Evolutionary conservation across 2,888 invertebrate genomes (phyloP).

Genomic region (Epirrita christyi): DNA sequence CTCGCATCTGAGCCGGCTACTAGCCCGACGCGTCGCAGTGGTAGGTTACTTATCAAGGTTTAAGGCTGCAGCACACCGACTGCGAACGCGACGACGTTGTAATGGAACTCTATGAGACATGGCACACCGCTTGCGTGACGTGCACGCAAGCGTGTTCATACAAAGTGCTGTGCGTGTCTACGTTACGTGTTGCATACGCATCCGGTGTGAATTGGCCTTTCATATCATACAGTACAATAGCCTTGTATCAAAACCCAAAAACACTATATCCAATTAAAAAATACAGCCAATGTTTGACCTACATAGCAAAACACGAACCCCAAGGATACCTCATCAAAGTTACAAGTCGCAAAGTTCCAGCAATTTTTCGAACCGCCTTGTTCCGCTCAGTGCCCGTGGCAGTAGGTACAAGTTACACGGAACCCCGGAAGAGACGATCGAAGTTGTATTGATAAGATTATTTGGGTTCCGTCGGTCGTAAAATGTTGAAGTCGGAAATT

Average conservation of each 20-base stretch:
- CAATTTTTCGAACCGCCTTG: slow-evolving; percentile 1
- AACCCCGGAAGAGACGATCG: slow-evolving; percentile 43
- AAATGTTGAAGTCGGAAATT: slow-evolving; percentile 22
- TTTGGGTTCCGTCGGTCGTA: slow-evolving; percentile 29
- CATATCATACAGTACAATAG: too few species aligned
- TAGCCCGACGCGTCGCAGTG: too few species aligned
- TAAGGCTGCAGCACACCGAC: too few species aligned
- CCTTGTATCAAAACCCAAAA: background rate
- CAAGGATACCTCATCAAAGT: background rate
- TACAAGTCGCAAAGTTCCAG: slow-evolving; percentile 1
- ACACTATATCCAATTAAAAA: background rate
- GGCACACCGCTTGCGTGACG: too few species aligned
- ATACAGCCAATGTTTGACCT: background rate
- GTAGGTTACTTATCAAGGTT: too few species aligned
- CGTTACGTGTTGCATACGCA: too few species aligned
- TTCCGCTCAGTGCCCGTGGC: slow-evolving; percentile 2
- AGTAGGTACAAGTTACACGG: slow-evolving; percentile 9
- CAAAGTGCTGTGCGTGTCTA: too few species aligned
- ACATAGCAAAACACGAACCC: background rate
- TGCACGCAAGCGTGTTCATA: too few species aligned
- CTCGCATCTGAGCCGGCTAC: too few species aligned
- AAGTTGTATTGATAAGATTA: slow-evolving; percentile 40
- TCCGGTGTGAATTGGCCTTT: too few species aligned
- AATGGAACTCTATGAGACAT: too few species aligned
- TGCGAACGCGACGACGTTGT: too few species aligned